A percentile compares a stretch with the other conserved stretches of the same genome.
Evolutionary conservation across 1,140 invertebrate genomes (phyloP).

Genomic region (Liolophura sinensis): DNA sequence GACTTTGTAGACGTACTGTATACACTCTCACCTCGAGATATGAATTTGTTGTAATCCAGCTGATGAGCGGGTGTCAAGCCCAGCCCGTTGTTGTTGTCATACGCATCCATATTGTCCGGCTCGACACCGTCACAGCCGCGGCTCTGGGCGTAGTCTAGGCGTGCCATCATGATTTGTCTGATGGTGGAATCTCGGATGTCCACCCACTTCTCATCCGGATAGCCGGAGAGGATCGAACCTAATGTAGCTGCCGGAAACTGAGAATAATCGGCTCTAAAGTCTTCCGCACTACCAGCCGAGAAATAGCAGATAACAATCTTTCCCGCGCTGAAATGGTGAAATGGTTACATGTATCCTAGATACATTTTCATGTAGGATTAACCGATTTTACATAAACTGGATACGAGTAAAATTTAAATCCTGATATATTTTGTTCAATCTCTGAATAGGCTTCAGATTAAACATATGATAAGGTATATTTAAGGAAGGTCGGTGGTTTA

Average conservation of each 20-base stretch:
- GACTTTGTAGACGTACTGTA: background rate
- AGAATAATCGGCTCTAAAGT: constrained; percentile 26
- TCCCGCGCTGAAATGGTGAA: constrained; percentile 19
- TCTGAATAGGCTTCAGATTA: too few species aligned
- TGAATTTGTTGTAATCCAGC: constrained; percentile 31
- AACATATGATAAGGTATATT: too few species aligned
- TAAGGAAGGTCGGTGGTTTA: too few species aligned
- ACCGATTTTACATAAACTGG: too few species aligned
- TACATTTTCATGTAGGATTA: too few species aligned
- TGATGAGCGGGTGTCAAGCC: constrained; percentile 22
- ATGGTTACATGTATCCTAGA: too few species aligned
- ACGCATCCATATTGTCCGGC: constrained; percentile 37
- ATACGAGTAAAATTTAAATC: too few species aligned
- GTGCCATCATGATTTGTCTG: constrained; percentile 18
- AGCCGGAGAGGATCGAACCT: constrained; percentile 25
- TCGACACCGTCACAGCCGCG: constrained; percentile 36
- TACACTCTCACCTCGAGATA: constrained; percentile 15
- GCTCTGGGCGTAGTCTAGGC: constrained; percentile 25
- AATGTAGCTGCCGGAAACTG: constrained; percentile 23
- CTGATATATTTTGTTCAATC: too few species aligned
- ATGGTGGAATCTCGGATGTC: constrained; percentile 26
- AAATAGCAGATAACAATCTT: constrained; percentile 38
- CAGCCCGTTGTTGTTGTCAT: constrained; percentile 24
- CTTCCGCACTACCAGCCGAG: constrained; percentile 36
- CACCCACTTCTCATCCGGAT: constrained; percentile 30